A percentile compares a stretch with the other conserved stretches of the same genome.
phyloP scores from a whole-genome alignment of 2,113 vertebrate species.

The Patagioenas fasciata region DNA sequence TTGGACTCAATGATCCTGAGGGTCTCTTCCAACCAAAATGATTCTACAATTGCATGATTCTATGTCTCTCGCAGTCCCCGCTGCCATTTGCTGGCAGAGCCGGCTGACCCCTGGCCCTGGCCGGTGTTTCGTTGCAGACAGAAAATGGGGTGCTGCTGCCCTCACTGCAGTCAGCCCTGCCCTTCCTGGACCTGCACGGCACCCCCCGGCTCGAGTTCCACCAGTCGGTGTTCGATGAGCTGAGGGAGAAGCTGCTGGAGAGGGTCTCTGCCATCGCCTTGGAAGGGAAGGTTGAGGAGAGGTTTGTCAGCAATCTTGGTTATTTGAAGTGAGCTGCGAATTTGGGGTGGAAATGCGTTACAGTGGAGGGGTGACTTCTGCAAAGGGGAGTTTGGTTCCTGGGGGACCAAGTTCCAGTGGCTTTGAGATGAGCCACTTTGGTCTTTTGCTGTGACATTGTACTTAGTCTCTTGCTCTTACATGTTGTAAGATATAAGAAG shows the following conservation, averaged over 20 bases:
- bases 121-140: conserved; percentile 71
- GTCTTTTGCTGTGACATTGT: accelerated
- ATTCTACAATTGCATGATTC: no score
- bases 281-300: conserved; percentile 91
- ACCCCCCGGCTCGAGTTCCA: conserved; percentile 96
- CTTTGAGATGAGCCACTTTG: not conserved
- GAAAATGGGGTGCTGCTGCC: conserved; percentile 97
- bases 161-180: conserved; percentile 93
- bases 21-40: no score
- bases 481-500: conserved; percentile 83
- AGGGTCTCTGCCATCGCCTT: conserved; percentile 88
- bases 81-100: not conserved
- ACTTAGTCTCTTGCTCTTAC: not conserved
- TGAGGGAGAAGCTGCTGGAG: conserved; percentile 95
- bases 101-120: not conserved
- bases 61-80: not conserved
- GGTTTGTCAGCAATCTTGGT: conserved; percentile 66
- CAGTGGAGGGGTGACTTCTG: not conserved
- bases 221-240: conserved; percentile 97
- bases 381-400: no score
- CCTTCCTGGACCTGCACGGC: conserved; percentile 95
- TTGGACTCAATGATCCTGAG: no score
- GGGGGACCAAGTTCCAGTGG: no score
- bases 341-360: not conserved
- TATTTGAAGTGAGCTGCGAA: not conserved